Evolutionary conservation across 2,797 vertebrate genomes (phyloP), one percentile per base, ranked within the genome.

Genomic region (Enteromius viviparus): DNA sequence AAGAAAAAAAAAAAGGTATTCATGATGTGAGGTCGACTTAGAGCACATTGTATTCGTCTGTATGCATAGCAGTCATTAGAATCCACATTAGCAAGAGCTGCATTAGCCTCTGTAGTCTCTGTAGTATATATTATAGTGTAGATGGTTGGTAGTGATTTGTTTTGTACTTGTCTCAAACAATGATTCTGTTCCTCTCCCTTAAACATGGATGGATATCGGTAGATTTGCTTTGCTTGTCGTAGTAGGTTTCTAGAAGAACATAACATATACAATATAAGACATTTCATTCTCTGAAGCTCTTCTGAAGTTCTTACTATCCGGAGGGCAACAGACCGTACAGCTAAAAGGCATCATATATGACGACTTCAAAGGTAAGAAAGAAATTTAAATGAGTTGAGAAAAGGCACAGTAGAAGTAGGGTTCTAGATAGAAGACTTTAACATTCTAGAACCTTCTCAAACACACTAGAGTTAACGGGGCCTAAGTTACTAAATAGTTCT

Each of bases 361-460:
- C 89, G 93, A 90, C 0, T 97, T 96, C 82, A 94, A 93, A 97
- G 97, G 97, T 97, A 96, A 97, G 97, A 90, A 76, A 68, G 68
- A 83, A 53, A 70, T 72, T 69, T 21, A 14, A 42, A 71, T 40
- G 17, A 26, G 82, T 37, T 32, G 1, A 26, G 26, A 26, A 26
- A 26, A 26, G 26, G 26, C 26, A 26, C 26, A 26, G 26, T 26
- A 26, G 26, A 26, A 26, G 26, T 26, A 26, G 26, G 26, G 26
- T 26, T 26, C 21, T 23, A 58, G 9, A 58, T 23, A 58, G 10
- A 58, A 58, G 3, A 23, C 21, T 40, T 37, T 37, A 37, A 37
- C 37, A 40, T 40, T 40, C 40, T 23, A 70, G 40, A 45, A 70
- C 37, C 37, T 37, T 37, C 37, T 1, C 6, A 37, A 37, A 37